These are phyloP conservation scores for Morpho helenor DNA, from an alignment of 2,888 invertebrate genomes.

Conservation along the genomic window DNA sequence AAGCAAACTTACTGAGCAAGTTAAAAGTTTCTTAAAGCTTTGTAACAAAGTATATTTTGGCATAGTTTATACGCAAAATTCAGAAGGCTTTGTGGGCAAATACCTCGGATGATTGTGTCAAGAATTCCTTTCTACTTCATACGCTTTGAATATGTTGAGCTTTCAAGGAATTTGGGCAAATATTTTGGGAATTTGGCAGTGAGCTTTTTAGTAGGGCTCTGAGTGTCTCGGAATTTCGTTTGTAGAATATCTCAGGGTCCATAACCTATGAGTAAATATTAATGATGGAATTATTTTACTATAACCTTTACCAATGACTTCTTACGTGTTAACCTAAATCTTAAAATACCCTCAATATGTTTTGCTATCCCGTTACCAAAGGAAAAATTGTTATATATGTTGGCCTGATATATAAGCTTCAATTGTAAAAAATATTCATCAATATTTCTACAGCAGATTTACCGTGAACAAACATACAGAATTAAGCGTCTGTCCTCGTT, in stretches of 20 bases:
- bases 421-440: too few relatives aligned
- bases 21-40: not conserved
- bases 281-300: too few relatives aligned
- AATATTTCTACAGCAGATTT: too few relatives aligned
- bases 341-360: too few relatives aligned
- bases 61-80: conserved; percentile 4
- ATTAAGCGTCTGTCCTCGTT: too few relatives aligned
- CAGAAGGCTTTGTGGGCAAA: conserved; percentile 43
- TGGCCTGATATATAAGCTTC: too few relatives aligned
- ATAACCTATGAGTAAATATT: not conserved
- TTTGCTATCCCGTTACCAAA: too few relatives aligned
- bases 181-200: conserved; percentile 6
- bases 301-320: too few relatives aligned
- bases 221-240: not conserved
- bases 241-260: conserved; percentile 2
- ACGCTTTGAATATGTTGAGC: conserved; percentile 27
- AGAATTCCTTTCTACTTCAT: conserved; percentile 55
- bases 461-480: too few relatives aligned
- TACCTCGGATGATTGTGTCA: conserved; percentile 38
- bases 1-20: not conserved
- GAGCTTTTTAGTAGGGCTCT: not conserved
- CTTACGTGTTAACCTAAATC: too few relatives aligned
- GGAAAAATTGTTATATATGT: too few relatives aligned
- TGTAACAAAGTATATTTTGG: conserved; percentile 6
- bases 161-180: not conserved